Evolutionary conservation across 2,113 vertebrate species (phyloP).

Genomic region (Oreochromis niloticus): DNA sequence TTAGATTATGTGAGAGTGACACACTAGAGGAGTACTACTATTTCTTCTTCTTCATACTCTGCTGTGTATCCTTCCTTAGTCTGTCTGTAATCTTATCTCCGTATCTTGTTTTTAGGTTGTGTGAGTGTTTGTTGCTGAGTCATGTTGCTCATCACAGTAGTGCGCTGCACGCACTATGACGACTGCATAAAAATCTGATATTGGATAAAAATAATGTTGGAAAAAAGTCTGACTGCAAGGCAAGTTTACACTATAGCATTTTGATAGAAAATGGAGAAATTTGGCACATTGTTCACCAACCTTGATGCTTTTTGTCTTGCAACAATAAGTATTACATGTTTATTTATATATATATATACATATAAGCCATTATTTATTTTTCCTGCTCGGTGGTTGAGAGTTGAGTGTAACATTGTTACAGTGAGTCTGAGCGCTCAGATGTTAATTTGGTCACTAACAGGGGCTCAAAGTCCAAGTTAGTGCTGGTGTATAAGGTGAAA

Average conservation of each 20-base stretch:
- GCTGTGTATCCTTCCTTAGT: background rate
- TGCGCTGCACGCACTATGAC: no score
- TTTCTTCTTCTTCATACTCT: background rate
- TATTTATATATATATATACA: background rate
- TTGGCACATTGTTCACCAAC: background rate
- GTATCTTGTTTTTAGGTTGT: background rate
- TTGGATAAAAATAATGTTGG: background rate
- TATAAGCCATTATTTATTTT: background rate
- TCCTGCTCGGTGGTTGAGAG: fast-evolving
- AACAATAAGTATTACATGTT: no score
- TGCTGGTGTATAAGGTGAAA: background rate
- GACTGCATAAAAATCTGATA: background rate
- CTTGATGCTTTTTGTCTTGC: background rate
- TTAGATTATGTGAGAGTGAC: background rate
- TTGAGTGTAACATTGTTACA: background rate
- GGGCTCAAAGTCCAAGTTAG: background rate
- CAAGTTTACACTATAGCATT: background rate
- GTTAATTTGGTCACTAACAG: background rate
- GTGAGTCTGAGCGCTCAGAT: background rate
- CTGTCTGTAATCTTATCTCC: background rate
- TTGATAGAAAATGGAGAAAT: background rate
- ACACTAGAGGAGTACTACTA: fast-evolving
- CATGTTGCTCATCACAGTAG: background rate
- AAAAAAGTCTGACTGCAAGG: background rate
- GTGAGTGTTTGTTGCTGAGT: background rate